Conservation (phyloP, 2,888 invertebrate species). For the Tachina lurida region DNA sequence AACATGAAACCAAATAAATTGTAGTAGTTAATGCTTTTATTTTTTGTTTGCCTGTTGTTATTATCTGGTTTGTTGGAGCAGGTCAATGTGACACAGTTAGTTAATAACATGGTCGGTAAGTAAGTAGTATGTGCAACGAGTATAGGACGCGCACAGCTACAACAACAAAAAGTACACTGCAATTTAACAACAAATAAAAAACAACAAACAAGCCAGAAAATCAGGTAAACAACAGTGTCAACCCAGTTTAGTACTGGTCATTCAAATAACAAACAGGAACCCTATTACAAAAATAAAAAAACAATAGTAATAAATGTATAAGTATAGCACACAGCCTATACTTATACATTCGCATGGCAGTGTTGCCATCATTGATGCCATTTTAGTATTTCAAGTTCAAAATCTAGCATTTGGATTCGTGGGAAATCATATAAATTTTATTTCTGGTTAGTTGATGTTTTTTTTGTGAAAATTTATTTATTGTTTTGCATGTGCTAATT, state of each 20-base stretch:
- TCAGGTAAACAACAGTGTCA: conserved; percentile 68
- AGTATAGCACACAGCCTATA: too few species aligned
- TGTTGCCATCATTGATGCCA: neutral
- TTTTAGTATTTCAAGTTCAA: too few species aligned
- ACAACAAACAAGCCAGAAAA: conserved; percentile 45
- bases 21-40: conserved; percentile 15
- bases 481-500: too few species aligned
- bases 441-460: too few species aligned
- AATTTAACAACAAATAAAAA: conserved; percentile 21
- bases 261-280: conserved; percentile 69
- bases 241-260: conserved; percentile 58
- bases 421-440: too few species aligned
- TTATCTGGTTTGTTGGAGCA: conserved; percentile 70
- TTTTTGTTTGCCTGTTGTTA: conserved; percentile 11
- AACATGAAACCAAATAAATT: conserved; percentile 39
- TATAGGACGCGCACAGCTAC: conserved; percentile 16
- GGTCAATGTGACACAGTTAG: conserved; percentile 71
- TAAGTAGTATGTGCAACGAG: conserved; percentile 31
- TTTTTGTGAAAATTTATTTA: too few species aligned
- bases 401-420: too few species aligned
- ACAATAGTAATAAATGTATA: neutral
- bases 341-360: neutral
- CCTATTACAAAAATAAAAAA: conserved; percentile 12
- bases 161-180: neutral
- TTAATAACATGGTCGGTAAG: conserved; percentile 59